Base-by-base conservation (phyloP, 2,888 invertebrate species). In the Eupithecia abbreviata region DNA sequence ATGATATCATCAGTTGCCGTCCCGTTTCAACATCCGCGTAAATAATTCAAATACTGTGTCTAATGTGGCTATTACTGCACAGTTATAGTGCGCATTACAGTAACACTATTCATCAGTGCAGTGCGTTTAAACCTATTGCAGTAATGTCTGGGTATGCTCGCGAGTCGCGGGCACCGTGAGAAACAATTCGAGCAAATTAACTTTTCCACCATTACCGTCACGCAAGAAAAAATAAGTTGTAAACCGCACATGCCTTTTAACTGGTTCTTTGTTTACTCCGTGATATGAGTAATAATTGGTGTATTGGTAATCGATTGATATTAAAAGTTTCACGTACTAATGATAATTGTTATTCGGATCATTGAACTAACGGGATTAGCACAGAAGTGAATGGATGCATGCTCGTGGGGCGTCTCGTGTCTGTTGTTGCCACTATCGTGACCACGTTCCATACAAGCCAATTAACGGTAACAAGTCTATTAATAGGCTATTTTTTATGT, bases 171-270 rank as follows among this genome's bases (percentile, higher is more conserved):
- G 83, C 85, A 91, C 89, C 93, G 93, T 94, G 94, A 91, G 94
- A 94, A 93, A 90, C 88, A 87, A 87, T 90, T 86, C 88, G 85
- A 88, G 87, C 86, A 87, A 90, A 90, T 90, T 88, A 90, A 91
- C 90, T 93, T 90, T 42, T 91, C 90, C 89, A 89, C 88, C 87
- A 89, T 92, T 91, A 91, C 85, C 87, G 89, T 89, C 92, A 92
- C 89, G 92, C 92, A 86, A 91, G 87, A 89, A 88, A 89, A 88
- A 90, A 88, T 89, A 86, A 85, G 86, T 87, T 85, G 81, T 84
- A 85, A 85, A 86, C 82, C 85, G 85, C 85, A 85, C 84, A 84
- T 81, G 77, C 74, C 76, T 82, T 86, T 87, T 86, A 85, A 79
- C 80, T 87, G 86, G 86, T 89, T 89, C 85, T 88, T 83, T 84